These are phyloP conservation scores for Tonatia bakeri DNA, from an alignment of 2,113 vertebrate species.

Conservation along the genomic window DNA sequence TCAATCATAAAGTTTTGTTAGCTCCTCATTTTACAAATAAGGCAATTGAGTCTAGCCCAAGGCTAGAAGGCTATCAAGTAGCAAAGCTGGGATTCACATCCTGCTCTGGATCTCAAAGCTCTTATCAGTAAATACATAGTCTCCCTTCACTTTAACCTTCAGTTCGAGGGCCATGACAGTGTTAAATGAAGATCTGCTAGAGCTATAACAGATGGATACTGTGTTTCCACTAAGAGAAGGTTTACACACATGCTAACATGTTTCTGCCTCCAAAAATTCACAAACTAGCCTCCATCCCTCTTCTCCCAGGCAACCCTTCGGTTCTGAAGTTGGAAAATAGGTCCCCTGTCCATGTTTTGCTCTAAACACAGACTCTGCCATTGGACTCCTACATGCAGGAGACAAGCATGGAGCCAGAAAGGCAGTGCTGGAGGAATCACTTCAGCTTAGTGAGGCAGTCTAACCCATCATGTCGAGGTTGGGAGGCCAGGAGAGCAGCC, in stretches of 20 bases:
- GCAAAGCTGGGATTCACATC: neutral
- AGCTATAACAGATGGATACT: too few species aligned
- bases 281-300: neutral
- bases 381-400: neutral
- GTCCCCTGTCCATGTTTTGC: neutral
- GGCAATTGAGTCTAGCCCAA: neutral
- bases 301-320: neutral
- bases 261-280: neutral
- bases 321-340: neutral
- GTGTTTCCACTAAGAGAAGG: too few species aligned
- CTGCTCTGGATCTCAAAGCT: neutral
- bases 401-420: neutral
- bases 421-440: neutral
- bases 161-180: fast-evolving
- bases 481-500: neutral
- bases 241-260: too few species aligned
- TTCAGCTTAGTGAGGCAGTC: neutral
- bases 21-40: neutral
- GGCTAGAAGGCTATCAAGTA: neutral
- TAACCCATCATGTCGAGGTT: neutral
- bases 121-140: fast-evolving
- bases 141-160: neutral
- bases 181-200: neutral
- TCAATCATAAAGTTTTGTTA: neutral
- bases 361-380: neutral